Evolutionary conservation across 2,888 invertebrate genomes (phyloP), one percentile per base, ranked within the genome.

Genomic region (Sinohyriopsis cumingii): DNA sequence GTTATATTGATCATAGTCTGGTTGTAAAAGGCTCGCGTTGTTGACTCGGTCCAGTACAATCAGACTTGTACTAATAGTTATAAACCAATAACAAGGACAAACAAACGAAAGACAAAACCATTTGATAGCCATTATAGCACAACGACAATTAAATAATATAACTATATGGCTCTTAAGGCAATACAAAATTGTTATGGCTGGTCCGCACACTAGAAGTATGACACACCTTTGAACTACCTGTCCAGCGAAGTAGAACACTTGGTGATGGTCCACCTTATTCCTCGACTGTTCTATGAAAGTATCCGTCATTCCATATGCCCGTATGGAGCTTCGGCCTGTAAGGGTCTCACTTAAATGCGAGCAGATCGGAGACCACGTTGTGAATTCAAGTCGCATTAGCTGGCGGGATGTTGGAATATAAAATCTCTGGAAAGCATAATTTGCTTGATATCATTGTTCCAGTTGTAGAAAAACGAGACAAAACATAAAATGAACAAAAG

Each of bases 241-340:
- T 25, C 83, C 85, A 55, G 84, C 81, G 73, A 88, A 89, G 75
- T 86, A 88, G 90, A 96, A 96, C 60, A 94, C 92, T 91, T 97
- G 95, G 70, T 89, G 89, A 72, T 84, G 86, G 72, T 89, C 89
- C n/a, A 89, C 87, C 57, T 82, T 82, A n/a, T 77, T 64, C 25
- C 83, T 78, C 1, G 86, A 86, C 57, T 82, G 82, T 9, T 75
- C 53, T 19, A 83, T 81, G 70, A 89, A 89, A 45, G 83, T 76
- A 12, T 81, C 68, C 69, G 84, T 75, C 22, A 80, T 78, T 28
- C 80, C 75, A 75, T 87, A 90, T 3, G 89, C 89, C 66, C 90
- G 70, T 62, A 90, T 89, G n/a, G 86, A 85, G 28, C 84, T 78
- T 7, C 86, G 86, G 1, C 88, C 88, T 3, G 95, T 95, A 28